Percentiles rank a stretch among this genome's conserved stretches.
phyloP scores from a whole-genome alignment of 1,140 invertebrate genomes.

The Geopemphigus sp. region DNA sequence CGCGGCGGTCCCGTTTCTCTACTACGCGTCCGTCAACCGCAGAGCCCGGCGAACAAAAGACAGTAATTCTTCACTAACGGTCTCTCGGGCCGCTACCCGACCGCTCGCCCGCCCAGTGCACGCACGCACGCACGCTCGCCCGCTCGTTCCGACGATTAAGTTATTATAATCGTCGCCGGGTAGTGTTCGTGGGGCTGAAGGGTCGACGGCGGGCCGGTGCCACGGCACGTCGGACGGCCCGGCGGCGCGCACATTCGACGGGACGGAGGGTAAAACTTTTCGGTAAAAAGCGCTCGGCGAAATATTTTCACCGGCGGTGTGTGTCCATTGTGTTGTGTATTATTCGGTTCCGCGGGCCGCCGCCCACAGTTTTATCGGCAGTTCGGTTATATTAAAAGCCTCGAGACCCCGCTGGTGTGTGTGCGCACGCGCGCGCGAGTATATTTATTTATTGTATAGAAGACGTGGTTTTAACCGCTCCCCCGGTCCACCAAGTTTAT shows the following conservation, averaged over 20 bases:
- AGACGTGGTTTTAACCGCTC: too few species aligned
- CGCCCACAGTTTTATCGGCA: background rate
- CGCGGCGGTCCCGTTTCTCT: conserved; percentile 3
- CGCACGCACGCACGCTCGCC: background rate
- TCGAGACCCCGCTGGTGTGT: conserved; percentile 2
- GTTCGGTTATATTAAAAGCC: conserved; percentile 41
- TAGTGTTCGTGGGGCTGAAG: too few species aligned
- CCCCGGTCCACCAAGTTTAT: too few species aligned
- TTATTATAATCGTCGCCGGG: conserved; percentile 34
- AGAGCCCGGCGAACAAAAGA: conserved; percentile 37
- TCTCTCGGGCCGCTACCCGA: background rate
- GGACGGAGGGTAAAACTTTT: conserved; percentile 3
- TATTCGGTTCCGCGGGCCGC: too few species aligned
- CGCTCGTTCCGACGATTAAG: conserved; percentile 35
- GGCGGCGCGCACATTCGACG: background rate
- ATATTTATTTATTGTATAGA: too few species aligned
- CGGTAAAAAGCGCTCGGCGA: conserved; percentile 35
- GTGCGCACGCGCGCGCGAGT: background rate
- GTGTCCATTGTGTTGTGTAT: conserved; percentile 6
- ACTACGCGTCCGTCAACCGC: conserved; percentile 40
- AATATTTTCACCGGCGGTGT: conserved; percentile 16
- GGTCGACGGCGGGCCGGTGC: background rate
- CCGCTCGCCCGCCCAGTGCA: too few species aligned
- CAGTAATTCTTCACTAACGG: conserved; percentile 37
- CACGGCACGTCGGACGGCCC: too few species aligned